Percentiles rank a stretch among this genome's conserved stretches.
Conservation (phyloP, 2,888 invertebrate genomes). For the Aporophyla nigra region DNA sequence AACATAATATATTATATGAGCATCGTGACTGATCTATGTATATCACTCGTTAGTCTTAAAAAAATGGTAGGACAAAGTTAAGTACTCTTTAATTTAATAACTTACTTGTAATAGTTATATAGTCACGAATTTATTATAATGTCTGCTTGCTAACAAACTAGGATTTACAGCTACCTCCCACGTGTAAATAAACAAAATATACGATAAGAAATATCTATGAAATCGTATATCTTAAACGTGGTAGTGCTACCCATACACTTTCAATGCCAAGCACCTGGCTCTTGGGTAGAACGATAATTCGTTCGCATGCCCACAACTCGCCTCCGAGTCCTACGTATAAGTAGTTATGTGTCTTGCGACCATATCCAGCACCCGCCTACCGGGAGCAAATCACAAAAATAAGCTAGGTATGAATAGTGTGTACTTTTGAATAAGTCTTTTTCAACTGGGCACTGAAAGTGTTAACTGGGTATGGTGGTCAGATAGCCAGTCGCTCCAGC, state of each 20-base stretch:
- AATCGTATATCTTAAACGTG: background rate
- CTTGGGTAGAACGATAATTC: too few relatives aligned
- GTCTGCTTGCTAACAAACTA: constrained; percentile 22
- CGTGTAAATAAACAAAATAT: background rate
- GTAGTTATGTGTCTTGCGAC: too few relatives aligned
- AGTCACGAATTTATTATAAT: constrained; percentile 25
- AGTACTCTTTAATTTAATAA: constrained; percentile 21
- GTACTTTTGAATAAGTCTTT: too few relatives aligned
- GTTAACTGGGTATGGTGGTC: background rate
- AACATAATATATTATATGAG: background rate
- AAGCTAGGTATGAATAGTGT: too few relatives aligned
- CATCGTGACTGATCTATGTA: constrained; percentile 35
- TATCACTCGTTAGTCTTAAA: constrained; percentile 26
- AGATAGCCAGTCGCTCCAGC: too few relatives aligned
- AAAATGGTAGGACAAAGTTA: constrained; percentile 19
- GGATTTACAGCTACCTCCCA: background rate
- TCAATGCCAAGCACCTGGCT: too few relatives aligned
- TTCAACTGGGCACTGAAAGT: too few relatives aligned
- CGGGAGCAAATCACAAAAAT: too few relatives aligned
- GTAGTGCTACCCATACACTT: background rate
- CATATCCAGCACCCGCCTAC: too few relatives aligned
- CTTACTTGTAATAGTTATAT: constrained; percentile 2
- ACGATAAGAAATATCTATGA: background rate
- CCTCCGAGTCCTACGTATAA: too few relatives aligned
- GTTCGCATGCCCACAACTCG: too few relatives aligned